Percentiles rank a stretch among this genome's conserved stretches.
These are phyloP conservation scores for Bellardia pandia DNA, from an alignment of 2,888 invertebrate genomes.

Conservation along the genomic window DNA sequence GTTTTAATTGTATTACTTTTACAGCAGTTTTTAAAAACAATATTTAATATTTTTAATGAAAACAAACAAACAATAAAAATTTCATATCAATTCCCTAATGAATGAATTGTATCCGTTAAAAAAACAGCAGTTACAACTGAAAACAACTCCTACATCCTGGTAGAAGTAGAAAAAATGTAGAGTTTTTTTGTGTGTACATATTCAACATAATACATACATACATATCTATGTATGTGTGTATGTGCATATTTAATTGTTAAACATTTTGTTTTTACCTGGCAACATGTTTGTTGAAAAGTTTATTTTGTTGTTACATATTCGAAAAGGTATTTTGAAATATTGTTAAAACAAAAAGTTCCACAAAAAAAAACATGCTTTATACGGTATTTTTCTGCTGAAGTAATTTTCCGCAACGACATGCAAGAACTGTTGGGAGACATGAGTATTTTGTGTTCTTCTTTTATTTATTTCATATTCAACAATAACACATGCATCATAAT, in stretches of 20 bases:
- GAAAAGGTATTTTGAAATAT: conserved; percentile 31
- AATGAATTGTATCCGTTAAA: conserved; percentile 36
- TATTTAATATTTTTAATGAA: conserved; percentile 31
- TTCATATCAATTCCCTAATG: conserved; percentile 47
- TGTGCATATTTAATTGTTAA: background rate
- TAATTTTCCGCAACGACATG: conserved; percentile 28
- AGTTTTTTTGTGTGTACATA: background rate
- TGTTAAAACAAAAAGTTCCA: background rate
- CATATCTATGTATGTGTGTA: background rate
- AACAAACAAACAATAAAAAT: conserved; percentile 19
- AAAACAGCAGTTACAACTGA: conserved; percentile 45
- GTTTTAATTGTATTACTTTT: conserved; percentile 28
- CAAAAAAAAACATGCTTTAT: background rate
- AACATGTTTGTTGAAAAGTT: conserved; percentile 23
- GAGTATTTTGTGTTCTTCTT: background rate
- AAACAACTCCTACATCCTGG: conserved; percentile 45
- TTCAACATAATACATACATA: background rate
- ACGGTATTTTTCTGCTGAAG: conserved; percentile 21
- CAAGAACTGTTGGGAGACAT: conserved; percentile 3
- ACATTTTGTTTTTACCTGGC: conserved; percentile 10
- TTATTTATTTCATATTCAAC: background rate
- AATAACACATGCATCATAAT: background rate
- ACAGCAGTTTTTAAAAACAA: conserved; percentile 1
- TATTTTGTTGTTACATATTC: background rate
- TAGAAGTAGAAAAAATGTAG: background rate